Evolutionary conservation across 2,797 vertebrate genomes (phyloP).

Genomic region (Pyrocephalus nanus): DNA sequence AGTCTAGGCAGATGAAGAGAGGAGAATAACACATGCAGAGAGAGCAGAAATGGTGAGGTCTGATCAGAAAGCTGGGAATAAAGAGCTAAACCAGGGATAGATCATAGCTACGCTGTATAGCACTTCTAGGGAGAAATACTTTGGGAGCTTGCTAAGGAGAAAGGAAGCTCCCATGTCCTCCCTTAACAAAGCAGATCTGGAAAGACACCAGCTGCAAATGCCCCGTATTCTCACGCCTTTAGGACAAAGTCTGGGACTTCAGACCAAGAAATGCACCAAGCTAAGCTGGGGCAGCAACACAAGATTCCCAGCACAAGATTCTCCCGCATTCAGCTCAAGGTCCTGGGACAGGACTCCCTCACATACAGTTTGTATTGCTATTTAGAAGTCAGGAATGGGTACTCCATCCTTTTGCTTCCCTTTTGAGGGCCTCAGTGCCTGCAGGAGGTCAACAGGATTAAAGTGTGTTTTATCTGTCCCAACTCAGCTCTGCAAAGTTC

Average conservation of each 20-base stretch:
- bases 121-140: not conserved
- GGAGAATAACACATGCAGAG: not conserved
- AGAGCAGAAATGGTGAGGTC: not conserved
- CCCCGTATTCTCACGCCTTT: not conserved
- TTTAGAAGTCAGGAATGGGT: not conserved
- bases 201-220: not conserved
- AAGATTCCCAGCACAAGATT: not conserved
- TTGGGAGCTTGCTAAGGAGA: not conserved
- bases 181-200: not conserved
- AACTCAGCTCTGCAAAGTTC: not conserved
- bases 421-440: not conserved
- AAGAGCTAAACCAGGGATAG: not conserved
- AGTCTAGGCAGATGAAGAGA: not conserved
- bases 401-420: not conserved
- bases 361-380: not conserved
- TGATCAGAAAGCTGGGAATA: not conserved
- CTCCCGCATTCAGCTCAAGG: not conserved
- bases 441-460: slow-evolving; percentile 32
- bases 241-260: not conserved
- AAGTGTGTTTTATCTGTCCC: slow-evolving; percentile 6
- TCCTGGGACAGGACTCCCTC: not conserved
- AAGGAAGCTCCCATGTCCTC: not conserved
- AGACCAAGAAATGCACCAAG: not conserved
- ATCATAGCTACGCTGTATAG: not conserved
- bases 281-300: not conserved